phyloP scores from a whole-genome alignment of 2,888 invertebrate genomes.

The Schrankia costaestrigalis region DNA sequence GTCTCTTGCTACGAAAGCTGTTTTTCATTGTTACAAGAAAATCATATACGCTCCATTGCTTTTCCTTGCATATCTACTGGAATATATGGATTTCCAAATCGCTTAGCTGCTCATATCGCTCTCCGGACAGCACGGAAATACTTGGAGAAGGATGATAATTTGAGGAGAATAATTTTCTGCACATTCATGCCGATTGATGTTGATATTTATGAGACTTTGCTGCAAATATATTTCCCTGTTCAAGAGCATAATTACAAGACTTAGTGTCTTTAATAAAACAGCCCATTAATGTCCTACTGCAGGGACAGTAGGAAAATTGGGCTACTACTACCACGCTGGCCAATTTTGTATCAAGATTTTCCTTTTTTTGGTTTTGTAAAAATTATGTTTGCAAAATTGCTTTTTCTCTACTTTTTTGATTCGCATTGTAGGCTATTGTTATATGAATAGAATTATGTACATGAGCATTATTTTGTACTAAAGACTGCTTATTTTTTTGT shows the following conservation, averaged over 20 bases:
- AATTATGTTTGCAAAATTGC: too few species aligned
- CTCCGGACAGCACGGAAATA: slow-evolving; percentile 83
- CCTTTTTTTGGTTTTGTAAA: too few species aligned
- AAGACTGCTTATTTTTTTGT: too few species aligned
- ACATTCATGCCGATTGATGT: slow-evolving; percentile 87
- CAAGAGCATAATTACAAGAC: slow-evolving; percentile 50
- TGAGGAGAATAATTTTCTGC: slow-evolving; percentile 90
- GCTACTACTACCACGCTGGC: too few species aligned
- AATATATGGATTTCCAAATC: slow-evolving; percentile 92
- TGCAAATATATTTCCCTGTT: slow-evolving; percentile 87
- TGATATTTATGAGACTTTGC: slow-evolving; percentile 84
- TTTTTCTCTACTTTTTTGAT: too few species aligned
- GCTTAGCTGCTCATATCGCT: slow-evolving; percentile 88
- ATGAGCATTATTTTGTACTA: too few species aligned
- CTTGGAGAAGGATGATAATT: slow-evolving; percentile 73
- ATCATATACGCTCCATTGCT: slow-evolving; percentile 84
- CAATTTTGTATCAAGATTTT: too few species aligned
- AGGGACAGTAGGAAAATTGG: too few species aligned
- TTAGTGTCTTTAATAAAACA: too few species aligned
- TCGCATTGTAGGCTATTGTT: too few species aligned
- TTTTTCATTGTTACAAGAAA: slow-evolving; percentile 77
- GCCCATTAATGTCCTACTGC: too few species aligned
- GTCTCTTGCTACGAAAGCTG: slow-evolving; percentile 86
- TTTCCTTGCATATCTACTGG: slow-evolving; percentile 96
- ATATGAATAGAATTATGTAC: too few species aligned